Evolutionary conservation across 2,113 vertebrate genomes (phyloP).

Genomic region (Euleptes europaea): DNA sequence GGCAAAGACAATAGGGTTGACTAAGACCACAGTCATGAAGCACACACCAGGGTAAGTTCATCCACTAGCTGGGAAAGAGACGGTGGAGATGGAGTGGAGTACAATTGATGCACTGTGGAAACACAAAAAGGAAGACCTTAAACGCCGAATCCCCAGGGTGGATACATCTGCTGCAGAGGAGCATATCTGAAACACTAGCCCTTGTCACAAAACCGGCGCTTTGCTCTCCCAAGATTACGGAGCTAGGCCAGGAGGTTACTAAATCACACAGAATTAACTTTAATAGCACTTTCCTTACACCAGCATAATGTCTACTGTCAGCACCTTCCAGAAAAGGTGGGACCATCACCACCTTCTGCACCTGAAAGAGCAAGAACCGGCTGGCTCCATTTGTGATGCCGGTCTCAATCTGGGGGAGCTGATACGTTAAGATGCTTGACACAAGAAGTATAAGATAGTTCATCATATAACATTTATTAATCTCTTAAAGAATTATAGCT

Average conservation of each 20-base stretch:
- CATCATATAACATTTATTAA: too few relatives aligned
- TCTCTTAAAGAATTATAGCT: too few relatives aligned
- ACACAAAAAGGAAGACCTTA: background rate
- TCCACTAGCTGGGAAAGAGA: background rate
- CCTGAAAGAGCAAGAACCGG: too few relatives aligned
- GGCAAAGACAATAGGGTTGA: background rate
- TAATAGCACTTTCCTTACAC: background rate
- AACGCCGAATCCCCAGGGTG: background rate
- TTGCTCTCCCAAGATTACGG: background rate
- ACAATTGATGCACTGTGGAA: background rate
- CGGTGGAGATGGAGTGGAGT: background rate
- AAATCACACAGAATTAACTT: background rate
- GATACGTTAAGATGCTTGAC: too few relatives aligned
- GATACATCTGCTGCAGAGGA: background rate
- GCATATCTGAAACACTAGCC: background rate
- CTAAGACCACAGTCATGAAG: rapidly evolving
- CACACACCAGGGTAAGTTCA: background rate
- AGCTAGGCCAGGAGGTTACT: background rate
- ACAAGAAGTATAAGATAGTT: too few relatives aligned
- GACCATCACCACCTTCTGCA: too few relatives aligned
- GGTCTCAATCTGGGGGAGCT: too few relatives aligned
- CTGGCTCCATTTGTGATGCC: too few relatives aligned
- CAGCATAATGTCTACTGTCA: too few relatives aligned
- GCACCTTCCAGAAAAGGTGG: too few relatives aligned
- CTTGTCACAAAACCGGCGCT: too few relatives aligned